Evolutionary conservation across 23 tunicate species (phyloP).

Genomic region (Aplidium turbinatum): DNA sequence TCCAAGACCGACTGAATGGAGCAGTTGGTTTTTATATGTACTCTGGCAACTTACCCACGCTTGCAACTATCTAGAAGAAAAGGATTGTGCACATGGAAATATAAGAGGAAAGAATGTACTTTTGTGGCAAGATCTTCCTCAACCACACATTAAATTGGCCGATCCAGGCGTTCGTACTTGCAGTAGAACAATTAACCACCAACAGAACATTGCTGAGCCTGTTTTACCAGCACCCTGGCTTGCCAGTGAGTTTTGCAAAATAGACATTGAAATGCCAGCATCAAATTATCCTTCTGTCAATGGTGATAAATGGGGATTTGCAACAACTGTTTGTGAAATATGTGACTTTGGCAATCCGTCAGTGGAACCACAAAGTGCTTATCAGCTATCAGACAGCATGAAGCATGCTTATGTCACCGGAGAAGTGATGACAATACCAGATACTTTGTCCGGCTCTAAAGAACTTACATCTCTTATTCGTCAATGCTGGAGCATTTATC

Average conservation of each 20-base stretch:
- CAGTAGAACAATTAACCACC: background rate
- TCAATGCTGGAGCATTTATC: conserved; percentile 57
- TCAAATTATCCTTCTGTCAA: conserved; percentile 23
- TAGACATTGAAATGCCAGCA: background rate
- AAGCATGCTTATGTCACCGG: conserved; percentile 16
- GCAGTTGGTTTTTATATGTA: conserved; percentile 63
- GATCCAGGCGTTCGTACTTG: conserved; percentile 78
- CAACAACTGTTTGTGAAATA: conserved; percentile 85
- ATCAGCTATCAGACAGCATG: conserved; percentile 8
- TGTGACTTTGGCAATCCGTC: conserved; percentile 6
- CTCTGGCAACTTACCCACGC: conserved; percentile 84
- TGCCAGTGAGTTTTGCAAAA: conserved; percentile 73
- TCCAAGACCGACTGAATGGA: background rate
- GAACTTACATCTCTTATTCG: conserved; percentile 15
- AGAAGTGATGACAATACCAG: conserved; percentile 29
- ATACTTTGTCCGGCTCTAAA: conserved; percentile 11
- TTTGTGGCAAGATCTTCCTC: conserved; percentile 44
- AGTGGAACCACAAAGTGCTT: conserved; percentile 13
- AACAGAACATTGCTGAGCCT: conserved; percentile 38
- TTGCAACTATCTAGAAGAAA: conserved; percentile 75
- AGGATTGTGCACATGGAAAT: conserved; percentile 68
- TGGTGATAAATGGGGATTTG: conserved; percentile 91
- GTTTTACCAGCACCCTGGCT: conserved; percentile 82
- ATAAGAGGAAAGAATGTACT: conserved; percentile 81
- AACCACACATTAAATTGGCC: conserved; percentile 70